These are phyloP conservation scores for Elysia chlorotica DNA, from an alignment of 1,140 invertebrate species.

Conservation along the genomic window DNA sequence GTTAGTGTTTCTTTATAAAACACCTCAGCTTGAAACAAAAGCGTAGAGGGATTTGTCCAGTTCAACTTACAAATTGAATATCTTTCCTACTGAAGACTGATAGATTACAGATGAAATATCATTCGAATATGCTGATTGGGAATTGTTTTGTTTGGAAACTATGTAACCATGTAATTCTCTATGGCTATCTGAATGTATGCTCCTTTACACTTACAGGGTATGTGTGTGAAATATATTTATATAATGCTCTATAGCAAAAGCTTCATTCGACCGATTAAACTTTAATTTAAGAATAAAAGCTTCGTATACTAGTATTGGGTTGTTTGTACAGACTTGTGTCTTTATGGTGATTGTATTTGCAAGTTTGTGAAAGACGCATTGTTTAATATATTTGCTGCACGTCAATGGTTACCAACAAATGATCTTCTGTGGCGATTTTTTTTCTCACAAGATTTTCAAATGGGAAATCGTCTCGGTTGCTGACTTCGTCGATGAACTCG, in stretches of 20 bases:
- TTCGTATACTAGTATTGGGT: neutral
- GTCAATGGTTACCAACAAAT: conserved; percentile 19
- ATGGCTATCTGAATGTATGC: neutral
- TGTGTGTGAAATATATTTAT: neutral
- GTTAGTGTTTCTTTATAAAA: no score
- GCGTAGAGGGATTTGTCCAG: no score
- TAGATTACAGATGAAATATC: no score
- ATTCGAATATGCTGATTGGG: neutral
- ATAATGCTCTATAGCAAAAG: neutral
- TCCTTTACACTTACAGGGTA: neutral
- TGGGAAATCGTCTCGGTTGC: no score
- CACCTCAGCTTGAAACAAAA: no score
- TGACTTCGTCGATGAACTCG: no score
- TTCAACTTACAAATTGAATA: no score
- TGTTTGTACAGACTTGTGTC: neutral
- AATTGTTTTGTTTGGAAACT: neutral
- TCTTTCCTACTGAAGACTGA: no score
- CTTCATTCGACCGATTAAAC: neutral
- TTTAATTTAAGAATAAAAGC: neutral
- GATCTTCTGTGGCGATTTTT: conserved; percentile 5
- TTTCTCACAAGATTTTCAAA: no score
- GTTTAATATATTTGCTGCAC: conserved; percentile 7
- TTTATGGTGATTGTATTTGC: neutral
- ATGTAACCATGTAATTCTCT: neutral
- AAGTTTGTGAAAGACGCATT: neutral